Conservation (phyloP, 2,113 vertebrate species). For the Tachysurus fulvidraco region DNA sequence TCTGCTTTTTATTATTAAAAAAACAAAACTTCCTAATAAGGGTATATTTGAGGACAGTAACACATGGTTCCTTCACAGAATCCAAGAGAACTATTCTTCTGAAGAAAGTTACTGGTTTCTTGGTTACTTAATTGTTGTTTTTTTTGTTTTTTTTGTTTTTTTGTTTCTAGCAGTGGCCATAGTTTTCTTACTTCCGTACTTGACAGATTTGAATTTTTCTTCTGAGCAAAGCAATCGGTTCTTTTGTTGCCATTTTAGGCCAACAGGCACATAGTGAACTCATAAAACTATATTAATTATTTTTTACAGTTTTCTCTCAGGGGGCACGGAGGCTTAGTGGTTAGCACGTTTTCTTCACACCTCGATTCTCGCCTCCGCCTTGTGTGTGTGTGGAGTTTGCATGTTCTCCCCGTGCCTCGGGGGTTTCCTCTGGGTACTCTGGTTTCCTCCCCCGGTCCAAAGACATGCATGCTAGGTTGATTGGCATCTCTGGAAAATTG, state of each 20-base stretch:
- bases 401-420: too few relatives aligned
- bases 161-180: background rate
- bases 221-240: background rate
- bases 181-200: background rate
- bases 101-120: background rate
- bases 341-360: too few relatives aligned
- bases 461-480: too few relatives aligned
- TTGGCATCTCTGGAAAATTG: too few relatives aligned
- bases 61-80: background rate
- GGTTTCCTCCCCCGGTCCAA: too few relatives aligned
- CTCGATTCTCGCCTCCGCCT: too few relatives aligned
- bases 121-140: background rate
- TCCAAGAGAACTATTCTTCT: background rate
- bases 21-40: background rate
- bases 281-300: background rate
- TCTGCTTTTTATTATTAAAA: background rate
- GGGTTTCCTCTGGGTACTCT: too few relatives aligned
- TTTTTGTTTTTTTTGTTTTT: background rate
- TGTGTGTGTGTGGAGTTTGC: too few relatives aligned
- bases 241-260: background rate
- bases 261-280: background rate
- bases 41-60: background rate
- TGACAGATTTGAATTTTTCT: background rate
- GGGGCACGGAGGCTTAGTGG: too few relatives aligned
- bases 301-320: too few relatives aligned